Conservation (phyloP, 2,888 invertebrate species). For the Tenodera sinensis region DNA sequence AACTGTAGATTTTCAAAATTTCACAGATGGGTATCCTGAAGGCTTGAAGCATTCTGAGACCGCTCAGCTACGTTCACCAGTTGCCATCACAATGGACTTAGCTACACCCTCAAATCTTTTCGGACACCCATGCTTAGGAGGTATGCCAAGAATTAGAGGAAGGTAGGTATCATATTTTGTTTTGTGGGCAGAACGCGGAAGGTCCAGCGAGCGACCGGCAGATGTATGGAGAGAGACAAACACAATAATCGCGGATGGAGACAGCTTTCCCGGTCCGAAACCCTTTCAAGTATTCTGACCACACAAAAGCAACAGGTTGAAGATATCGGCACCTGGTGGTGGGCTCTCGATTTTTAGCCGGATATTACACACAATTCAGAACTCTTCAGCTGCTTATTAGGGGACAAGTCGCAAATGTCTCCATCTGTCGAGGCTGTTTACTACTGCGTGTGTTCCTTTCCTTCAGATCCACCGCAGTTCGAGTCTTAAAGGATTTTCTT, state of each 20-base stretch:
- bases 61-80: too few species aligned
- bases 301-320: not conserved
- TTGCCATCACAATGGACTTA: too few species aligned
- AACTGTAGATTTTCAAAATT: too few species aligned
- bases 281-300: not conserved
- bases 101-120: too few species aligned
- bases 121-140: too few species aligned
- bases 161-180: too few species aligned
- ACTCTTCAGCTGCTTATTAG: not conserved
- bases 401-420: not conserved
- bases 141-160: too few species aligned
- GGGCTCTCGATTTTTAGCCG: not conserved
- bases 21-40: too few species aligned
- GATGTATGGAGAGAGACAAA: not conserved
- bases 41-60: too few species aligned
- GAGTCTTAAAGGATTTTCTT: not conserved
- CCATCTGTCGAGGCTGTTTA: not conserved
- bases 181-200: not conserved
- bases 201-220: not conserved
- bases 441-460: not conserved
- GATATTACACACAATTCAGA: not conserved
- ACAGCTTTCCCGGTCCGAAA: not conserved
- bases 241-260: not conserved
- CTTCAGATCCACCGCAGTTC: not conserved
- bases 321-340: not conserved